These are phyloP conservation scores for Drosophila orosa DNA, from an alignment of 1,140 invertebrate genomes.

Conservation along the genomic window DNA sequence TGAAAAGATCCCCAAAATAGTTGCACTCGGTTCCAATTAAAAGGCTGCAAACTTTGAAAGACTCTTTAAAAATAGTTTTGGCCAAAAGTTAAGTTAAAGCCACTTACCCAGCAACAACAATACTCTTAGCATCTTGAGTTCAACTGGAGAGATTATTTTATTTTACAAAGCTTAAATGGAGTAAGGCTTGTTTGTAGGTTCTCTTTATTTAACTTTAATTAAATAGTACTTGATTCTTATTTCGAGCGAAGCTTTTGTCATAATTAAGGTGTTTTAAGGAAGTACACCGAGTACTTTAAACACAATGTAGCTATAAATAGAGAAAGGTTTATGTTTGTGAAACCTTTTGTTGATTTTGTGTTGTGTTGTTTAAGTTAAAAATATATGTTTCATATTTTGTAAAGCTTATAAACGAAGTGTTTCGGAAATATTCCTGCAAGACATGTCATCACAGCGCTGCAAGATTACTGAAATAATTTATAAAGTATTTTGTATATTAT, in stretches of 20 bases:
- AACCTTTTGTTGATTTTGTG: neutral
- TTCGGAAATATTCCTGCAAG: slow-evolving; percentile 31
- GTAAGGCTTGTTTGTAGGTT: neutral
- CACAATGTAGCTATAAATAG: neutral
- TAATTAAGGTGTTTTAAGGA: neutral
- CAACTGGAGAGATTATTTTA: slow-evolving; percentile 2
- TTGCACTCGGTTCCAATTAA: neutral
- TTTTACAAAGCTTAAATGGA: neutral
- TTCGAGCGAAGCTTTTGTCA: slow-evolving; percentile 5
- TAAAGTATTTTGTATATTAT: neutral
- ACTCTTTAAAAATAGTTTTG: neutral
- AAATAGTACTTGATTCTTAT: neutral
- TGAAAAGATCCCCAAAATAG: slow-evolving; percentile 22
- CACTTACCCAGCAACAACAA: slow-evolving; percentile 26
- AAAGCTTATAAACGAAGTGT: slow-evolving; percentile 2
- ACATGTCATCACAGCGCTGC: slow-evolving; percentile 33
- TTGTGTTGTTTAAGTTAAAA: neutral
- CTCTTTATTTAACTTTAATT: slow-evolving; percentile 14
- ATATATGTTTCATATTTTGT: neutral
- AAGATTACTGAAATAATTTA: slow-evolving; percentile 13
- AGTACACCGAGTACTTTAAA: neutral
- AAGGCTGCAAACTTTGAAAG: slow-evolving; percentile 12
- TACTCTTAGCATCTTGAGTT: slow-evolving; percentile 11
- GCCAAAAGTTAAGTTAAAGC: neutral
- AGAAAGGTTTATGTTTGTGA: neutral